phyloP scores from a whole-genome alignment of 30 jellyfish, hydroid and myxozoan genomes.

The Turritopsis dohrnii region DNA sequence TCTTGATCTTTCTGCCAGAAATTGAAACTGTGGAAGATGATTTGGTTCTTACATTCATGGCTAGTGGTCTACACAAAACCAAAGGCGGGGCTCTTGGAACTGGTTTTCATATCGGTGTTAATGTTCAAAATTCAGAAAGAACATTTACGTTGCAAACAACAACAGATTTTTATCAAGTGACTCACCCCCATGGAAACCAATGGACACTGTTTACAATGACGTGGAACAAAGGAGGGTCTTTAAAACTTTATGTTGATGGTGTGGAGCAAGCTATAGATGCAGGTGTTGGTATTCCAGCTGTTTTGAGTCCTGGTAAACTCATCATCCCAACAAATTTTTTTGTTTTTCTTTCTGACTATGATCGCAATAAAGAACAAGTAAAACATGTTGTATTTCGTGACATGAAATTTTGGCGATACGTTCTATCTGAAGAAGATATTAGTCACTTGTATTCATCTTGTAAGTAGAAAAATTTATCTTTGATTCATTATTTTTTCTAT shows the following conservation, averaged over 20 bases:
- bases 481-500: no score
- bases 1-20: no score
- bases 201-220: neutral
- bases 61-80: neutral
- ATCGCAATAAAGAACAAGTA: neutral
- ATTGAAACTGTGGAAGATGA: neutral
- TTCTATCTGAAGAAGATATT: neutral
- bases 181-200: neutral
- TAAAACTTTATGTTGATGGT: neutral
- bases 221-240: neutral
- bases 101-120: neutral
- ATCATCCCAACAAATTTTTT: neutral
- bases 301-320: neutral
- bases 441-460: neutral
- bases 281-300: neutral
- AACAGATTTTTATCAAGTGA: neutral
- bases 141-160: neutral
- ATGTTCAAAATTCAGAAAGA: neutral
- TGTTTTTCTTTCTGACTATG: neutral
- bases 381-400: neutral
- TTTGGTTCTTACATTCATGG: neutral
- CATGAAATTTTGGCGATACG: neutral
- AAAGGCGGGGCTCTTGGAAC: neutral
- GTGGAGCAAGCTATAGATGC: neutral
- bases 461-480: no score